A percentile compares a stretch with the other conserved stretches of the same genome.
Evolutionary conservation across 2,888 invertebrate genomes (phyloP).

Genomic region (Tipula unca): DNA sequence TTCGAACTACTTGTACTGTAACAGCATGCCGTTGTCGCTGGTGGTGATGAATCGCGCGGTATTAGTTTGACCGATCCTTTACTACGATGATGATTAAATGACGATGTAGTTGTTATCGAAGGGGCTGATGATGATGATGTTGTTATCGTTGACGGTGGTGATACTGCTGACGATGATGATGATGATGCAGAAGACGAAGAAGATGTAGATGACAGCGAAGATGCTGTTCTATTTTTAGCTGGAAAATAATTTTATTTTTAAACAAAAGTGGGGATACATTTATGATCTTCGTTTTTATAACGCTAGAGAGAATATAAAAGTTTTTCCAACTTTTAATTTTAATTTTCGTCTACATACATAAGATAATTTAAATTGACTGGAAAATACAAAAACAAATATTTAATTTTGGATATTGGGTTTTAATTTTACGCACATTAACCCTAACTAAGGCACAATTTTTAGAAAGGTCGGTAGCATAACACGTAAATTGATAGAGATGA

Average conservation of each 20-base stretch:
- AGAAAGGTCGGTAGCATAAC: too few species aligned
- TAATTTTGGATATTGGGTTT: background rate
- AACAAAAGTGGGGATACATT: conserved; percentile 18
- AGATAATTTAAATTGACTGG: background rate
- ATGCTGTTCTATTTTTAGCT: conserved; percentile 28
- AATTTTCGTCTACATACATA: background rate
- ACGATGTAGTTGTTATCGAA: conserved; percentile 24
- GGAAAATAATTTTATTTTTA: conserved; percentile 23
- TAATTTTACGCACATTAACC: background rate
- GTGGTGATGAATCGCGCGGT: conserved; percentile 9
- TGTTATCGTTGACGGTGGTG: background rate
- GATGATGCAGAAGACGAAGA: conserved; percentile 22
- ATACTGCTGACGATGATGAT: background rate
- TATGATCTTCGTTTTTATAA: background rate
- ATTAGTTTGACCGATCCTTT: background rate
- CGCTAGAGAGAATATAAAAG: background rate
- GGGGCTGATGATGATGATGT: conserved; percentile 21
- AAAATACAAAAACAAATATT: background rate
- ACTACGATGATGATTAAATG: conserved; percentile 19
- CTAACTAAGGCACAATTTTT: background rate
- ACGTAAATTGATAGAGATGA: too few species aligned
- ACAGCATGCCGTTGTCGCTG: conserved; percentile 3
- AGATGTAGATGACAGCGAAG: conserved; percentile 25
- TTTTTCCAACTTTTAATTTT: background rate
- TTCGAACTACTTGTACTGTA: background rate